Conservation (phyloP, 2,888 invertebrate species). For the Andrena flavipes region DNA sequence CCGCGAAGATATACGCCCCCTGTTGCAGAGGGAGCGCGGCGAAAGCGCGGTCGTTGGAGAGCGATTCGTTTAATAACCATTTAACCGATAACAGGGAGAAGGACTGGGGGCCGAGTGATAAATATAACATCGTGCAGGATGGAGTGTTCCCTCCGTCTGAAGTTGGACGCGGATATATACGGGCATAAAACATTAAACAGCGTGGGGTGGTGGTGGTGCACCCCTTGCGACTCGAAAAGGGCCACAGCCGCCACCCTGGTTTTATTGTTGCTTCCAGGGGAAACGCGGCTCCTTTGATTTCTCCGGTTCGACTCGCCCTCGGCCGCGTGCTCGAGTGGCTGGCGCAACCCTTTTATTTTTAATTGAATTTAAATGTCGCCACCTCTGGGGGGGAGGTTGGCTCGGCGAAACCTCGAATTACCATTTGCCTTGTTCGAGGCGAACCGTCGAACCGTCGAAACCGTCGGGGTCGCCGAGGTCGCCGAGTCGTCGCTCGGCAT, state of each 20-base stretch:
- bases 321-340: slow-evolving; percentile 15
- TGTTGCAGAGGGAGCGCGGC: neutral
- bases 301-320: neutral
- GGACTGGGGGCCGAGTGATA: slow-evolving; percentile 46
- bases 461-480: too few relatives aligned
- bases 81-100: slow-evolving; percentile 58
- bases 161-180: slow-evolving; percentile 53
- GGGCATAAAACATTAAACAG: slow-evolving; percentile 54
- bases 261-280: slow-evolving; percentile 44
- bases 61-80: slow-evolving; percentile 61
- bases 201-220: slow-evolving; percentile 27
- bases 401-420: slow-evolving; percentile 64
- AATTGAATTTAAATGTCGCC: slow-evolving; percentile 50
- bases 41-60: slow-evolving; percentile 42
- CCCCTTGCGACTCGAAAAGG: slow-evolving; percentile 1
- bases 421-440: slow-evolving; percentile 66
- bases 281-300: slow-evolving; percentile 50
- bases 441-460: slow-evolving; percentile 49
- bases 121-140: slow-evolving; percentile 51
- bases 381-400: slow-evolving; percentile 6
- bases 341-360: slow-evolving; percentile 37
- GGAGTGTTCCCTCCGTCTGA: slow-evolving; percentile 51
- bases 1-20: neutral
- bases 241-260: neutral
- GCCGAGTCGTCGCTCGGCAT: slow-evolving; percentile 60